Base-by-base conservation (phyloP, 2,797 vertebrate species). In the Loris lydekkerianus region DNA sequence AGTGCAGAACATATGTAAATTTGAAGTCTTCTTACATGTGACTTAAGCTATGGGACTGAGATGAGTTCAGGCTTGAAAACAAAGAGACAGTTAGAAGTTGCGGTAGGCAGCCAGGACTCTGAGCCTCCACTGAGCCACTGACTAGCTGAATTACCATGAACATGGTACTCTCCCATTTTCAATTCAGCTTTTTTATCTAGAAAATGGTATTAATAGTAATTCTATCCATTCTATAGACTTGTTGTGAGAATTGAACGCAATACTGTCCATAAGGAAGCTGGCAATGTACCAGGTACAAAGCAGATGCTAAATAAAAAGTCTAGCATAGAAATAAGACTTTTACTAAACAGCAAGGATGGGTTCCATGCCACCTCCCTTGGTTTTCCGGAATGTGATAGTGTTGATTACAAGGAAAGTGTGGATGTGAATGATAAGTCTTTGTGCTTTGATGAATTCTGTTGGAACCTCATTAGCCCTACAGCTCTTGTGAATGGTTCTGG, bases 31-130 rank as follows among this genome's bases (percentile, higher is more conserved):
- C 75, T 89, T 56, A 43, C 27, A 60, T 76, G 23, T 85, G 46
- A 65, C 21, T 72, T 83, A 61, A n/a, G 61, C 83, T 91, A 29
- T 25, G 23, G 49, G 31, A 7, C 76, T 63, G 37, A 89, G 83
- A 31, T 8, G 40, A 96, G 58, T 96, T 92, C 94, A 93, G 23
- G 10, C 40, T 77, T 43, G 65, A 37, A 89, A 96, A 78, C 49
- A 91, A 85, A 77, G 10, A 67, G 61, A 69, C 11, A 87, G 37
- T 67, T 87, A 49, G 56, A 20, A 1, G 40, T 82, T 73, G 46
- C 20, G 5, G 0, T 46, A 56, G 69, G 40, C 17, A 46, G 67
- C 4, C 53, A 60, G 15, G 61, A 70, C 21, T 31, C 10, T 65
- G 77, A 65, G 67, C 78, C 46, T 82, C 63, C 49, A 13, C 81